phyloP scores from a whole-genome alignment of 1,140 invertebrate species.

The Saccostrea echinata region DNA sequence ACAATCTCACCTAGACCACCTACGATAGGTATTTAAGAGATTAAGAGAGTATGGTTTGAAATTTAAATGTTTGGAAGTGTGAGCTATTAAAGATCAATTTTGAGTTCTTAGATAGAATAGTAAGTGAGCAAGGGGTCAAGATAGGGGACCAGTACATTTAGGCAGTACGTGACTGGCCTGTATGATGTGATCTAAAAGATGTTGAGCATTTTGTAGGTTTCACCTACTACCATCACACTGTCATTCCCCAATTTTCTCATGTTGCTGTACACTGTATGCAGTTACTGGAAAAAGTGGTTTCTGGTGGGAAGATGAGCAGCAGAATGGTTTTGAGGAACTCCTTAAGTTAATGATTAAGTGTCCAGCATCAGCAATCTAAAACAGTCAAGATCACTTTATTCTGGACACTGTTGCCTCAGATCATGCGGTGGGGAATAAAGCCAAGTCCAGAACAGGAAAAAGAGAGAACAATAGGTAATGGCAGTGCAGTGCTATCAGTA shows the following conservation, averaged over 20 bases:
- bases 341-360: background rate
- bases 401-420: background rate
- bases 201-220: background rate
- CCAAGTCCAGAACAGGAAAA: background rate
- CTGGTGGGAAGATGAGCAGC: background rate
- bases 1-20: no score
- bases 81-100: no score
- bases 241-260: background rate
- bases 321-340: background rate
- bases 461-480: background rate
- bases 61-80: no score
- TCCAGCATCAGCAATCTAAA: background rate
- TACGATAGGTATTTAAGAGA: no score
- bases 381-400: background rate
- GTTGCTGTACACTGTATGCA: background rate
- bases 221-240: background rate
- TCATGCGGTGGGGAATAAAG: background rate
- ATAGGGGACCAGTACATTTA: no score
- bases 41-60: no score
- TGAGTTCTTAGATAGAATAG: no score
- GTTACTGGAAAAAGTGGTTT: background rate
- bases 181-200: no score
- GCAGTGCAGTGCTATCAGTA: background rate
- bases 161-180: no score
- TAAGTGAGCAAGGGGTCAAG: no score